Percentiles rank a stretch among this genome's conserved stretches.
Evolutionary conservation across 2,797 vertebrate genomes (phyloP).

Genomic region (Linurgus olivaceus): DNA sequence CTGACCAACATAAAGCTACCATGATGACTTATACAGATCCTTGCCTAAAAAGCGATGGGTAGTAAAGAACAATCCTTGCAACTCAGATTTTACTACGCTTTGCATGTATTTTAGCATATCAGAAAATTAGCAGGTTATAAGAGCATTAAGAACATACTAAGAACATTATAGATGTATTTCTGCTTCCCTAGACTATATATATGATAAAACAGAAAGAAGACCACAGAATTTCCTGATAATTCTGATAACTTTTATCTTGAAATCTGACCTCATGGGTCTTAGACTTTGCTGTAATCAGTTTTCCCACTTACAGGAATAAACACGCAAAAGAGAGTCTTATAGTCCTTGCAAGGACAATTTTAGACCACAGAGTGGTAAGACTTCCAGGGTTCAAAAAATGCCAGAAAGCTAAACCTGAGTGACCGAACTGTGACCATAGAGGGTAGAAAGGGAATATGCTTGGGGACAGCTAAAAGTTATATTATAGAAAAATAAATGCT

Average conservation of each 20-base stretch:
- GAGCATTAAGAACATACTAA: neutral
- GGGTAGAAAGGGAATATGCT: neutral
- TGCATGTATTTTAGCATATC: neutral
- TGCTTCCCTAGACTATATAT: neutral
- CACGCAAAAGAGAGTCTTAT: neutral
- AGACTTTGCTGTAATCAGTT: neutral
- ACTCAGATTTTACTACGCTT: neutral
- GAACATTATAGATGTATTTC: neutral
- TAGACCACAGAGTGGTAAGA: neutral
- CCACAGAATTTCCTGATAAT: neutral
- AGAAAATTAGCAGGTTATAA: neutral
- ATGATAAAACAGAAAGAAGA: neutral
- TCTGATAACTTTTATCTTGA: neutral
- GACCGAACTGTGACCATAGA: neutral
- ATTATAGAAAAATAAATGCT: neutral
- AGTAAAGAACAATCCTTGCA: neutral
- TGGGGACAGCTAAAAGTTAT: neutral
- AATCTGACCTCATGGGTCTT: neutral
- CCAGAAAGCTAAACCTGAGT: neutral
- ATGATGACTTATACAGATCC: neutral
- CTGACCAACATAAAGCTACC: neutral
- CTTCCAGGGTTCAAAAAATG: neutral
- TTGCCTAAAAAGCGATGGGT: neutral
- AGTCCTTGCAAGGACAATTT: neutral
- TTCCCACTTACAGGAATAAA: neutral